Evolutionary conservation across 1,140 invertebrate species (phyloP), one percentile per base, ranked within the genome.

Genomic region (Drosophila watanabei): DNA sequence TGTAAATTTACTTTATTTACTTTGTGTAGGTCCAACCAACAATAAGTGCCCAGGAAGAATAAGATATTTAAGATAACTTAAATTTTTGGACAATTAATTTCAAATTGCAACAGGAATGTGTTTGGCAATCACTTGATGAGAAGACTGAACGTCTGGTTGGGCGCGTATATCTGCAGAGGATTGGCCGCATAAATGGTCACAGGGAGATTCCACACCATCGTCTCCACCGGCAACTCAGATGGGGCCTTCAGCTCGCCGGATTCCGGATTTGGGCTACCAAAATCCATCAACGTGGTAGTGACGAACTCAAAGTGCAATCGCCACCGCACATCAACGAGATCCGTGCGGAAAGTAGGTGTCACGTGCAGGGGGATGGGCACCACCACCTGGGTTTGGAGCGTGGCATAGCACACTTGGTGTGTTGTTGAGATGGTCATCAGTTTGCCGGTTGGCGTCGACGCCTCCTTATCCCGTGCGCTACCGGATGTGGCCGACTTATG

Each of bases 141-240:
- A 1, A 92, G 54, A 64, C 62, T 91, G 43, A 87, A 86, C 0
- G 80, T 82, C 58, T 92, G 91, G 49, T 79, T 92, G 6, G 92
- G 92, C 5, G 87, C 81, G 69, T 92, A 93, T 5, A 97, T 96
- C 90, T 98, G 97, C 57, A 96, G 94, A 0, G 98, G 97, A 75
- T 97, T 96, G 4, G 98, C 98, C 0, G 98, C 97, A 94, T 98
- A 98, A 52, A 99, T 96, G 87, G 97, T 97, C 48, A 99, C 96
- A 5, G 98, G 98, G 32, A 99, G 94, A 94, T 99, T 98, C 98
- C 98, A 99, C 4, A 99, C 96, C 98, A 99, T 99, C 11, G 98
- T 99, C 94, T 99, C 98, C 60, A 99, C 98, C 24, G 98, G 96
- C 16, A 99, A 93, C 70, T 95, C 95, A 8, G 96, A 94, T 0